A percentile compares a stretch with the other conserved stretches of the same genome.
phyloP scores from a whole-genome alignment of 2,888 invertebrate genomes.

The Eupithecia insigniata region DNA sequence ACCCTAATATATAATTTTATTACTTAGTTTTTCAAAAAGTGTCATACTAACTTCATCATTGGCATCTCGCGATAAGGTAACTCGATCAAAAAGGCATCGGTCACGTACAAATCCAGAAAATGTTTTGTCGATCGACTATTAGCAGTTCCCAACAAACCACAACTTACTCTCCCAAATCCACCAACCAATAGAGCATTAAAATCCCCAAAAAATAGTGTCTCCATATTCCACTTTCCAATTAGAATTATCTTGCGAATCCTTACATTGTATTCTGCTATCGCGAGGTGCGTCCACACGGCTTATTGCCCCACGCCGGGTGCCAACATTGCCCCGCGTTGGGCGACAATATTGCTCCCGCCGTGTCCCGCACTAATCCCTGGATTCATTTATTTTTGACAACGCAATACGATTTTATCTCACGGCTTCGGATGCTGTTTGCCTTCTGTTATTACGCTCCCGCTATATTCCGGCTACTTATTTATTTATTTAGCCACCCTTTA shows the following conservation, averaged over 20 bases:
- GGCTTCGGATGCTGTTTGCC: slow-evolving; percentile 84
- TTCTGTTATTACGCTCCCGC: slow-evolving; percentile 81
- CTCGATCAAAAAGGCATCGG: no score
- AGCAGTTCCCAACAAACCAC: neutral
- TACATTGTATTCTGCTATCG: slow-evolving; percentile 46
- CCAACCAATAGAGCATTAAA: neutral
- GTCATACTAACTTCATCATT: neutral
- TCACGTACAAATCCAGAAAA: neutral
- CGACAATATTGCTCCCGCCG: slow-evolving; percentile 80
- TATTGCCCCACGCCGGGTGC: slow-evolving; percentile 74
- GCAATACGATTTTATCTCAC: slow-evolving; percentile 84
- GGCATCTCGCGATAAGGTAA: no score
- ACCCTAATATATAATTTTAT: no score
- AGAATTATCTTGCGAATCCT: slow-evolving; percentile 38
- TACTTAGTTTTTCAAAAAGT: neutral
- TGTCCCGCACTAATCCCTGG: slow-evolving; percentile 82
- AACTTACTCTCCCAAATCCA: neutral
- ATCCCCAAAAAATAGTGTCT: neutral
- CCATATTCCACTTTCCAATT: slow-evolving; percentile 21
- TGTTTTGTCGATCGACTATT: no score
- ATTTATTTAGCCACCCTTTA: slow-evolving; percentile 79
- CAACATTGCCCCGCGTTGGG: slow-evolving; percentile 56
- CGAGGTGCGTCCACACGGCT: slow-evolving; percentile 55
- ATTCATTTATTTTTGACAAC: slow-evolving; percentile 85
- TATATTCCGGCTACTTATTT: slow-evolving; percentile 81